Evolutionary conservation across 2,888 invertebrate species (phyloP), one percentile per base, ranked within the genome.

Genomic region (Drosophila kanekoi): DNA sequence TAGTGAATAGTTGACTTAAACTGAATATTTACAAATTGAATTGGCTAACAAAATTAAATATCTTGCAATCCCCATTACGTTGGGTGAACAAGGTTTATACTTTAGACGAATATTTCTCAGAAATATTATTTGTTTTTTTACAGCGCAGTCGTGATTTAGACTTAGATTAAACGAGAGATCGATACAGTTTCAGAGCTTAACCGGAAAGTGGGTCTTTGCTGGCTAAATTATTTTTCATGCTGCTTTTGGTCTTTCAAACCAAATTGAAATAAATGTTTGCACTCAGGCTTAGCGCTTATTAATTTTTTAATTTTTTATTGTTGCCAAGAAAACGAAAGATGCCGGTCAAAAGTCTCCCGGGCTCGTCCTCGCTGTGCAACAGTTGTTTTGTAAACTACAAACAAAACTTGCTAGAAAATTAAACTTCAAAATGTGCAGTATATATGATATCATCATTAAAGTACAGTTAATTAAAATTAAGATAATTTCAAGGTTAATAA

Each of bases 241-340:
- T 37, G 28, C 40, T 37, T 20, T 10, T 49, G 13, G 13, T 1
- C 5, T 35, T 13, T 18, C 3, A 8, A 20, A 4, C 3, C 3
- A 53, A 54, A 67, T 32, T 63, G 40, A 32, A 72, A 62, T 72
- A 68, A 18, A 56, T 54, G 41, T 64, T 41, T 43, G 35, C 41
- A 14, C 28, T 49, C n/a, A 14, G 10, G 20, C 20, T 10, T 62
- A 60, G 40, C 51, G 28, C 48, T 63, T 77, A 0, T 20, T 20
- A 20, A 5, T 81, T 69, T 69, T 2, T 18, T 69, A n/a, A n/a
- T 45, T 79, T 62, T 67, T 82, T 53, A 20, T 48, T 47, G 64
- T 44, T 81, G 81, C 86, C 86, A 81, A 87, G 58, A 78, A 81
- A 66, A 47, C 23, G 49, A 23, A 63, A 66, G 69, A 59, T n/a